These are phyloP conservation scores for Bombus difficillimus DNA, from an alignment of 1,140 invertebrate species.

Conservation along the genomic window DNA sequence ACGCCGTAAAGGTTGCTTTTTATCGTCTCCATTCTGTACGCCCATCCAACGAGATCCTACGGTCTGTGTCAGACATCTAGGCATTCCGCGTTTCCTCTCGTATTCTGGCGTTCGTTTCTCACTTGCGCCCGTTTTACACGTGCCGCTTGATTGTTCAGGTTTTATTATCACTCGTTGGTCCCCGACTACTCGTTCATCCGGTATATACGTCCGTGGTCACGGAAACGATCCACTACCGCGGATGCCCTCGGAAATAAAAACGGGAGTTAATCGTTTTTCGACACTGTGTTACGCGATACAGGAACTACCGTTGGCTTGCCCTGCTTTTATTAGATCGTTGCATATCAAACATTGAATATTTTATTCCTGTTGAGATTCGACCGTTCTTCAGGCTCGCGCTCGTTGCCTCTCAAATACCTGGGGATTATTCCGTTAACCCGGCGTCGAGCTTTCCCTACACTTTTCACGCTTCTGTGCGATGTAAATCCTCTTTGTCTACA, in stretches of 20 bases:
- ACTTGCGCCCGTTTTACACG: constrained; percentile 53
- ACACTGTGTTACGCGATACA: not conserved
- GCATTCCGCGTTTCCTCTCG: constrained; percentile 44
- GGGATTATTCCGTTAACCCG: not conserved
- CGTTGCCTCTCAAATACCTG: not conserved
- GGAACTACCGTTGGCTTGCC: not conserved
- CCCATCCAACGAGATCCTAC: constrained; percentile 57
- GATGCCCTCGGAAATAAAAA: constrained; percentile 31
- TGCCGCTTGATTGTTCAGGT: constrained; percentile 73
- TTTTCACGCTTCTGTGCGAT: not conserved
- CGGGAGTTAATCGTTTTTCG: constrained; percentile 37
- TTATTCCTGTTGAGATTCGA: not conserved
- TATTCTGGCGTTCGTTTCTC: constrained; percentile 47
- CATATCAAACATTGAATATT: constrained; percentile 8
- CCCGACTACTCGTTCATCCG: constrained; percentile 58
- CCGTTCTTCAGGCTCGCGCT: not conserved
- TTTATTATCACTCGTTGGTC: constrained; percentile 75
- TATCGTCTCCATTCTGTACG: constrained; percentile 65
- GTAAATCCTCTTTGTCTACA: not conserved
- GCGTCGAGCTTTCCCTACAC: not conserved
- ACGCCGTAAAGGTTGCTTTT: constrained; percentile 76
- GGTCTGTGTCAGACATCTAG: constrained; percentile 45
- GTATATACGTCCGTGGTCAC: constrained; percentile 40
- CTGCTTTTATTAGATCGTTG: not conserved
- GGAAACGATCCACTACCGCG: constrained; percentile 48